Percentiles rank a stretch among this genome's conserved stretches.
Conservation (phyloP, 2,113 vertebrate genomes). For the Eulemur macaco region DNA sequence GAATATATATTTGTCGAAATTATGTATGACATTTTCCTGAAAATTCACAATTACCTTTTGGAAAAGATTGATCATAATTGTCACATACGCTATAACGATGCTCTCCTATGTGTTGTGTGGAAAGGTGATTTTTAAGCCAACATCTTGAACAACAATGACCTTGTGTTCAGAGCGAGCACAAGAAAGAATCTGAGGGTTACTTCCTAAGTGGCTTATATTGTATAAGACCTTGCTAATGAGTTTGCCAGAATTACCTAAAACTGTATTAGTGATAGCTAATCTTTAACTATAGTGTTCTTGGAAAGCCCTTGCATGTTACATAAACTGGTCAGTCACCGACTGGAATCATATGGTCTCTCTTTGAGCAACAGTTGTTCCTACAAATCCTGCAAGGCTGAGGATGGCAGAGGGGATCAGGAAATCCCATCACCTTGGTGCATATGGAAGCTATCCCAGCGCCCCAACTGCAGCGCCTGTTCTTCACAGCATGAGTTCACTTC, state of each 20-base stretch:
- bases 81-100: not conserved
- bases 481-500: slow-evolving; percentile 72
- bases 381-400: not conserved
- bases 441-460: slow-evolving; percentile 61
- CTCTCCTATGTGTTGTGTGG: not conserved
- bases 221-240: not conserved
- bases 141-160: not conserved
- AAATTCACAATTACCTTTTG: not conserved
- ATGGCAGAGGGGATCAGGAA: slow-evolving; percentile 58
- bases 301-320: not conserved
- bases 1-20: not conserved
- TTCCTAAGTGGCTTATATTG: not conserved
- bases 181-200: not conserved
- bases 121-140: not conserved
- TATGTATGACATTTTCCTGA: not conserved
- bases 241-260: not conserved
- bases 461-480: slow-evolving; percentile 48
- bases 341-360: slow-evolving; percentile 15
- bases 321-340: not conserved
- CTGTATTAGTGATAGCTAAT: not conserved
- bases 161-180: not conserved
- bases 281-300: slow-evolving; percentile 18
- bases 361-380: slow-evolving; percentile 15
- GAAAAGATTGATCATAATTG: not conserved
- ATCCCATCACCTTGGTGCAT: not conserved